Percentiles rank a stretch among this genome's conserved stretches.
Evolutionary conservation across 1,140 invertebrate species (phyloP).

Genomic region (Scaptodrosophila lebanonensis): DNA sequence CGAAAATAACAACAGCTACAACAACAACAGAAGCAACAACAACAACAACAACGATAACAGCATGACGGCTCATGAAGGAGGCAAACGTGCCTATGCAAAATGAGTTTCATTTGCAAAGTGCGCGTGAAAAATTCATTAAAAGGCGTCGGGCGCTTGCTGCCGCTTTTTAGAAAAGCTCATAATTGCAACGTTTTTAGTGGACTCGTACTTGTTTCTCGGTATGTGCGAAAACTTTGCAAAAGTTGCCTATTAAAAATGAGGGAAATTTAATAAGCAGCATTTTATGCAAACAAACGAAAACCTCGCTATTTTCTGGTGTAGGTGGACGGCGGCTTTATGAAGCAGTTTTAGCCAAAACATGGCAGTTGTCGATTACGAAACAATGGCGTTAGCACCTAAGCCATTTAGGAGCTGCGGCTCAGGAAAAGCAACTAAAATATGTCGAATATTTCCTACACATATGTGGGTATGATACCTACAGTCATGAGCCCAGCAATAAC

Average conservation of each 20-base stretch:
- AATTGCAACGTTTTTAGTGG: constrained; percentile 59
- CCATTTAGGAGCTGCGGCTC: constrained; percentile 20
- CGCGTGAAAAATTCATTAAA: constrained; percentile 74
- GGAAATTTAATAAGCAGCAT: constrained; percentile 67
- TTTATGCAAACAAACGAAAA: constrained; percentile 54
- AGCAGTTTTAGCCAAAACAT: constrained; percentile 50
- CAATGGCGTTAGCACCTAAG: constrained; percentile 49
- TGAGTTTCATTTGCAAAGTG: constrained; percentile 69
- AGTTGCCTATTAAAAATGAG: constrained; percentile 71
- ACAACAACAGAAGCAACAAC: constrained; percentile 16
- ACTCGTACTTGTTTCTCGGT: constrained; percentile 62
- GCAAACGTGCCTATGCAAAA: constrained; percentile 70
- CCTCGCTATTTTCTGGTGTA: constrained; percentile 3
- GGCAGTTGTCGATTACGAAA: constrained; percentile 61
- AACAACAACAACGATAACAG: constrained; percentile 4
- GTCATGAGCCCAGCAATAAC: too few species aligned
- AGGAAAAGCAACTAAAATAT: too few species aligned
- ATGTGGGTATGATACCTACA: too few species aligned
- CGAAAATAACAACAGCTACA: constrained; percentile 18
- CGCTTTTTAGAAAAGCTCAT: constrained; percentile 31
- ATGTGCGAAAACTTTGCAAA: constrained; percentile 33
- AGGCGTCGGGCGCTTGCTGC: constrained; percentile 34
- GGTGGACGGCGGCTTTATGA: constrained; percentile 37
- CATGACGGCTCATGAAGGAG: constrained; percentile 9
- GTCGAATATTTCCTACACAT: too few species aligned